phyloP scores from a whole-genome alignment of 2,888 invertebrate species.

The Sesia bembeciformis region DNA sequence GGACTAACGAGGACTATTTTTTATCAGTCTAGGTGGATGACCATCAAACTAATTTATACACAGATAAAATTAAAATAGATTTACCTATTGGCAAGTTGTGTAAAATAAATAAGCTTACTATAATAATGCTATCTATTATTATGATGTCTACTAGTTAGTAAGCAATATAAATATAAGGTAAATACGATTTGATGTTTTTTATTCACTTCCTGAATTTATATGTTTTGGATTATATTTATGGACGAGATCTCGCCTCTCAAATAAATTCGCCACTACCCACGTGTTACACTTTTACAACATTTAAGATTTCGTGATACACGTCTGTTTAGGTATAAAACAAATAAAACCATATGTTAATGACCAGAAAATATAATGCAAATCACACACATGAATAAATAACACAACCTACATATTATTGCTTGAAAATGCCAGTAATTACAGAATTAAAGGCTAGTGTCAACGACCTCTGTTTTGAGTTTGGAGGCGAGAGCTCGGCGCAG shows the following conservation, averaged over 20 bases:
- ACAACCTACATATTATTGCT: too few relatives aligned
- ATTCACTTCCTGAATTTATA: not conserved
- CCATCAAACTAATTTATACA: conserved; percentile 73
- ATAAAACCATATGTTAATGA: too few relatives aligned
- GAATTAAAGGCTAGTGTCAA: conserved; percentile 60
- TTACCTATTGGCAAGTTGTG: conserved; percentile 71
- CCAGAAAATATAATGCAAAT: too few relatives aligned
- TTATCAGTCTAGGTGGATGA: conserved; percentile 71
- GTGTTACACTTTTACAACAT: too few relatives aligned
- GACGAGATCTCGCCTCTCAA: too few relatives aligned
- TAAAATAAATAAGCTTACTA: conserved; percentile 74
- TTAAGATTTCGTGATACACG: too few relatives aligned
- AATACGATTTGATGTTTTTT: conserved; percentile 43
- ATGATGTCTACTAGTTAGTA: conserved; percentile 73
- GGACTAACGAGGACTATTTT: conserved; percentile 67
- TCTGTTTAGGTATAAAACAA: too few relatives aligned
- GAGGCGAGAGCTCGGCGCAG: conserved; percentile 89
- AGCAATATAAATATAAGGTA: conserved; percentile 74
- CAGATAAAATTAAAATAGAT: conserved; percentile 64
- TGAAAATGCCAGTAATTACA: too few relatives aligned
- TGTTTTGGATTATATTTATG: too few relatives aligned
- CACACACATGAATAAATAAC: too few relatives aligned
- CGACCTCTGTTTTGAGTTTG: conserved; percentile 89
- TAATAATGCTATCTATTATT: conserved; percentile 58
- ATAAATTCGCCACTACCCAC: too few relatives aligned